Evolutionary conservation across 2,113 vertebrate genomes (phyloP).

Genomic region (Microtus ochrogaster): DNA sequence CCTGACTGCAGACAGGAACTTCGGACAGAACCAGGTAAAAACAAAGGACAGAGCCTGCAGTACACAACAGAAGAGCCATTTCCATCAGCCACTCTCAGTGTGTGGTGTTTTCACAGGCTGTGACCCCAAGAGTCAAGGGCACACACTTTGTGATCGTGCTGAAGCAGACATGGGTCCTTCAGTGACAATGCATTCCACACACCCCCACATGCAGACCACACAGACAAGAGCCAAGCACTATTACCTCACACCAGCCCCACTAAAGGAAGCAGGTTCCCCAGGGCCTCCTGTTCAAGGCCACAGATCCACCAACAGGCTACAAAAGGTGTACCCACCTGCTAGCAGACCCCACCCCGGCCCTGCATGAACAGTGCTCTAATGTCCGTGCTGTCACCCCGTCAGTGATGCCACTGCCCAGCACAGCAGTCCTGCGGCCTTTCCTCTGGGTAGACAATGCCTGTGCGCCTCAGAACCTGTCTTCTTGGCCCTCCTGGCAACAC

Average conservation of each 20-base stretch:
- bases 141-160: neutral
- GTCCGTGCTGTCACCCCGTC: neutral
- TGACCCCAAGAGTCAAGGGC: neutral
- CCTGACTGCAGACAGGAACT: neutral
- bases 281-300: neutral
- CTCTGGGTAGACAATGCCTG: neutral
- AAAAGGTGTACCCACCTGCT: neutral
- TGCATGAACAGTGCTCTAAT: neutral
- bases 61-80: accelerated
- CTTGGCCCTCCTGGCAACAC: neutral
- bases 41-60: neutral
- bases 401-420: accelerated
- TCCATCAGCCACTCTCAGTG: too few relatives aligned
- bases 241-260: neutral
- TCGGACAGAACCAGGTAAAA: accelerated
- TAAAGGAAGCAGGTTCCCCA: too few relatives aligned
- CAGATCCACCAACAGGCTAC: too few relatives aligned
- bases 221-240: neutral
- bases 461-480: accelerated
- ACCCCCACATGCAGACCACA: neutral
- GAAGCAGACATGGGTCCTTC: neutral
- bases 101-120: neutral
- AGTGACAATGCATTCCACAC: neutral
- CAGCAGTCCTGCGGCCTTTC: neutral
- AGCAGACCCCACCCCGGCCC: neutral